phyloP scores from a whole-genome alignment of 92 coral and sea anemone genomes.

The Chrysogorgia sp. region DNA sequence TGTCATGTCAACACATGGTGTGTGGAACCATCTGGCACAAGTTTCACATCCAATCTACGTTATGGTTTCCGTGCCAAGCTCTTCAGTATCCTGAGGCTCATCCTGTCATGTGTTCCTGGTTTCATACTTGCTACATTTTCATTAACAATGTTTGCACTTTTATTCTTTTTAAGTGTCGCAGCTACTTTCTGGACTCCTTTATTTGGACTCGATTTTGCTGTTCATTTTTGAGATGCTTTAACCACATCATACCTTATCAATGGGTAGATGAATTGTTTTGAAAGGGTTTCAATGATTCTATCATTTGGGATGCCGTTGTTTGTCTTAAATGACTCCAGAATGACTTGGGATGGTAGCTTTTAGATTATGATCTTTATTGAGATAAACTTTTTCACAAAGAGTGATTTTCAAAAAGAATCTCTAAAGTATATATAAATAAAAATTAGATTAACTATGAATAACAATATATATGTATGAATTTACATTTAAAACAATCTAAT shows the following conservation, averaged over 20 bases:
- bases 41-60: conserved; percentile 13
- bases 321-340: conserved; percentile 41
- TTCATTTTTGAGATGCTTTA: conserved; percentile 29
- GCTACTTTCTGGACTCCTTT: conserved; percentile 42
- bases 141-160: background rate
- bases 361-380: background rate
- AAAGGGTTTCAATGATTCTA: conserved; percentile 9
- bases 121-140: conserved; percentile 12
- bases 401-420: too few species aligned
- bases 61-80: background rate
- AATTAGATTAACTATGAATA: too few species aligned
- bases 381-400: too few species aligned
- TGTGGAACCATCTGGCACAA: conserved; percentile 22
- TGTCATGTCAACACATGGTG: background rate
- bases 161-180: conserved; percentile 37
- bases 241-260: conserved; percentile 48
- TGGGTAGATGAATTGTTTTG: conserved; percentile 35
- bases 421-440: too few species aligned
- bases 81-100: background rate
- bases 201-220: conserved; percentile 3
- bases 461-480: too few species aligned
- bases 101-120: background rate
- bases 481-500: too few species aligned
- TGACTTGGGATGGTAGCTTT: conserved; percentile 40
- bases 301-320: conserved; percentile 35